Base-by-base conservation (phyloP, 1,140 invertebrate genomes). In the Drosophila insularis region DNA sequence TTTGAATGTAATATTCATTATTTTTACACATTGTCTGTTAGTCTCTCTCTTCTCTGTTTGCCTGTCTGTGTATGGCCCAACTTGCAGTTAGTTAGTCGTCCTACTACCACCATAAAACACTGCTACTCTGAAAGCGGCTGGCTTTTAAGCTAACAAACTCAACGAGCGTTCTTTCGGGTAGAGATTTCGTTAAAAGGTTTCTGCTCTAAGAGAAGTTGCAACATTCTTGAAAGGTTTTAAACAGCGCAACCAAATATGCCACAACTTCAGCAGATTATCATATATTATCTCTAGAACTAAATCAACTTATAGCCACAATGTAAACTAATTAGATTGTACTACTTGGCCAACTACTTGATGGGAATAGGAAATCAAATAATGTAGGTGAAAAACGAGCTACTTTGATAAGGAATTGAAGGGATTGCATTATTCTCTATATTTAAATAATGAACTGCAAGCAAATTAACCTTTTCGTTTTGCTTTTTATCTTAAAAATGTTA, bases 1-100 rank as follows among this genome's bases (percentile, higher is more conserved):
- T 87, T 87, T 87, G 80, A 89, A 87, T 87, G 84, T 80, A 87
- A 87, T 87, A 89, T 87, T 87, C 84, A 87, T 87, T 89, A 89
- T 84, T 85, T 87, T 87, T 87, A 63, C 84, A 89, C 84, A 82
- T 74, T 74, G 80, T 86, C 80, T 81, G 81, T 69, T 61, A 14
- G 63, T 43, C 55, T 27, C 27, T 27, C 27, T 27, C 27, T 27
- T 27, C 27, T 27, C 27, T 37, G 71, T 32, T 11, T 65, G 71
- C 43, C 70, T 59, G 54, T 4, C 43, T 19, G 43, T 21, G 17
- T 11, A 4, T 19, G 4, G 43, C 19, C 55, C 7, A 1, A 32
- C 40, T 74, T 63, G 43, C 72, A 69, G 74, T 76, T 76, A 69
- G 72, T 76, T 76, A 50, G 43, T 50, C 19, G 17, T 8, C 43